Evolutionary conservation across 2,797 vertebrate genomes (phyloP), one percentile per base, ranked within the genome.

Genomic region (Rhynchotus rufescens): DNA sequence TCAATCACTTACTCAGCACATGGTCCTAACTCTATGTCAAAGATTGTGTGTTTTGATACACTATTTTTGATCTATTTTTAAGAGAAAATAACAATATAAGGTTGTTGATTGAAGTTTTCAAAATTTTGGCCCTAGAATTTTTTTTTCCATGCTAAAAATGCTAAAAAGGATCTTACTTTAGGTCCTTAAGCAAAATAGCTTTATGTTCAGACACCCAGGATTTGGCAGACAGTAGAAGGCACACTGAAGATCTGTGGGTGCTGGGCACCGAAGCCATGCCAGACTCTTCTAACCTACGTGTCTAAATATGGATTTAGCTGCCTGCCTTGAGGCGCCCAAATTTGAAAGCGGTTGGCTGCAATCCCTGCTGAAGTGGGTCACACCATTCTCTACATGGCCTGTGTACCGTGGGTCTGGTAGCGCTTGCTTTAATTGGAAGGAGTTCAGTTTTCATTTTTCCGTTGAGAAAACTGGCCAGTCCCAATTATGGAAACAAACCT

Each of bases 401-500:
- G 47, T 78, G 86, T 80, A 80, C 38, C 3, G 5, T 74, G 67
- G 62, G 96, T 93, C 95, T 96, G 96, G 97, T 96, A 97, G 96
- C 75, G 88, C 68, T 84, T 96, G 81, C 96, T 97, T 97, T 93
- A 96, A 93, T 84, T 97, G 95, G 95, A 95, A 89, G 90, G 68
- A 84, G 88, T 90, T 96, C 94, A 86, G 82, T 82, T 96, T 97
- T 97, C 92, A 88, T 86, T 97, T 96, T 96, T 94, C 80, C 93
- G 95, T 95, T 93, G 96, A 96, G 93, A 96, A 97, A 97, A 95
- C 64, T 88, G 92, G 86, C 96, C 95, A 95, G 95, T 81, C 92
- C 91, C 94, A 92, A 94, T 97, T 96, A 97, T 95, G 96, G 97
- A 97, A 98, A 97, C 81, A 97, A 96, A 95, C 96, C 95, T 96